Evolutionary conservation across 1,140 invertebrate species (phyloP).

Genomic region (Ceratina australensis): DNA sequence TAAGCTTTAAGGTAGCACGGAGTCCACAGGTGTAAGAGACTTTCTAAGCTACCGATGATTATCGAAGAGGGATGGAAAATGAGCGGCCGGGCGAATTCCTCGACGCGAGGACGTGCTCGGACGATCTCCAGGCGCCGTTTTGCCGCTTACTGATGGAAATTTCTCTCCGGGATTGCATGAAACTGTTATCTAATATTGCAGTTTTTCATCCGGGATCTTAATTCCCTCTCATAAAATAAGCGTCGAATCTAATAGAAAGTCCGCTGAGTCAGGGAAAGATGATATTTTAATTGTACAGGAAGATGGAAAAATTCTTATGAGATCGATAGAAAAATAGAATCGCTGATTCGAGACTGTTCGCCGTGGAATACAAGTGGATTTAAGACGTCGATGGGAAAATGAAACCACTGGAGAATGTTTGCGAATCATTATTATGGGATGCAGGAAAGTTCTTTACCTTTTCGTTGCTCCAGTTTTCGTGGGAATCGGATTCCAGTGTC

Average conservation of each 20-base stretch:
- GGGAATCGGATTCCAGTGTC: conserved; percentile 46
- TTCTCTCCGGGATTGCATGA: conserved; percentile 6
- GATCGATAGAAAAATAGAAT: too few species aligned
- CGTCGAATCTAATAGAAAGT: not conserved
- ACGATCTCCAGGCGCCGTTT: conserved; percentile 3
- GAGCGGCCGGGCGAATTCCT: not conserved
- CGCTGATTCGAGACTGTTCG: too few species aligned
- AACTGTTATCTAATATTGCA: conserved; percentile 9
- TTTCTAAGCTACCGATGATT: conserved; percentile 3
- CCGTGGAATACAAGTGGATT: not conserved
- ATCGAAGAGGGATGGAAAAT: not conserved
- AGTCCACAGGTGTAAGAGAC: not conserved
- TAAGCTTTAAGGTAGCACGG: not conserved
- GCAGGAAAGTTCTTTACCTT: conserved; percentile 52
- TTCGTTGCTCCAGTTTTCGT: conserved; percentile 55
- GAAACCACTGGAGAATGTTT: conserved; percentile 18
- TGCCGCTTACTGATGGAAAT: not conserved
- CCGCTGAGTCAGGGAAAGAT: not conserved
- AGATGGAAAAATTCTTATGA: not conserved
- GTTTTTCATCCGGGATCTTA: not conserved
- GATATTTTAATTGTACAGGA: too few species aligned
- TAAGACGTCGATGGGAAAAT: conserved; percentile 12
- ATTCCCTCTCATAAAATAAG: not conserved
- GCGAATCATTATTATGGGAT: conserved; percentile 2
- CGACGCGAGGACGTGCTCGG: not conserved